Evolutionary conservation across 2,113 vertebrate species (phyloP), one percentile per base, ranked within the genome.

Genomic region (Hippocampus barbouri): DNA sequence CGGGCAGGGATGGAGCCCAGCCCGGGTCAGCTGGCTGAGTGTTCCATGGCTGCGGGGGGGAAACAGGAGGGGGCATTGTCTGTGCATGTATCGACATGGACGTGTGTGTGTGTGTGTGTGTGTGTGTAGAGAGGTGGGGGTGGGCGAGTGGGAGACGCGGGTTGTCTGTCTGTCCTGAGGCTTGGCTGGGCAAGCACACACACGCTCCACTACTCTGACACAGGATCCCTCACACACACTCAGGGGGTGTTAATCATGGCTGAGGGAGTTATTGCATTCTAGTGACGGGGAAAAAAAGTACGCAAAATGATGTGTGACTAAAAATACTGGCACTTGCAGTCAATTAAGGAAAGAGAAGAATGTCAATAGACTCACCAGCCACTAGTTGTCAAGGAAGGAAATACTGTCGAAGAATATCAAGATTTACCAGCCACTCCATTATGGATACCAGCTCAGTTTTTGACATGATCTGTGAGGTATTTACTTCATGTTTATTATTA

Each of bases 131-230:
- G n/a, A n/a, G n/a, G n/a, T 72, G 21, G 23, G 51, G 49, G 38
- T 76, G 71, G 34, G 34, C 72, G 71, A 75, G 21, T 68, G 62
- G 66, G 45, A 15, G 14, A 45, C 10, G 43, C 10, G 57, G 78
- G 72, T 40, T 23, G 79, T 81, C 75, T 83, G 75, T 43, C 78
- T 88, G 82, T 87, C 83, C 85, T 74, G 65, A 78, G 87, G 83
- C 79, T 81, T 66, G 78, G 71, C 74, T 75, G 78, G 78, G 79
- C 90, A 91, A 80, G 89, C 73, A 83, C 63, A 74, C 83, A 80
- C 89, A 85, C 4, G 85, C 57, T 76, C 40, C 71, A 66, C 72
- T 40, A 73, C 71, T 85, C 69, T 73, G 69, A 73, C 72, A 81
- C 60, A 69, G 34, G 49, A 76, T 79, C 74, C 61, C 56, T 54